Percentiles rank a stretch among this genome's conserved stretches.
Evolutionary conservation across 2,888 invertebrate species (phyloP).

Genomic region (Caenorhabditis afra): DNA sequence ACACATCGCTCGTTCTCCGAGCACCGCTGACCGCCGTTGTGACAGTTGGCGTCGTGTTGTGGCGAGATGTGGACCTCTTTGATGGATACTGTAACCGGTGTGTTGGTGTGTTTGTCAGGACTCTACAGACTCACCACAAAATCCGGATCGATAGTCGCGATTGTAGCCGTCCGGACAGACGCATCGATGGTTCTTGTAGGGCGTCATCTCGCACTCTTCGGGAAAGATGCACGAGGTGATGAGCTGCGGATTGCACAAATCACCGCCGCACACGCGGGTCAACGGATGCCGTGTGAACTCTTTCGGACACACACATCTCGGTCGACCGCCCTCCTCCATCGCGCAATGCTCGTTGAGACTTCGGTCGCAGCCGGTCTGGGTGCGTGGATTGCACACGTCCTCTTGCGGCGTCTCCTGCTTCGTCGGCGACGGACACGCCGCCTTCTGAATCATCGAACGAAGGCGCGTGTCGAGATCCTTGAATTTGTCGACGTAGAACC

Average conservation of each 20-base stretch:
- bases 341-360: slow-evolving; percentile 77
- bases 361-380: slow-evolving; percentile 80
- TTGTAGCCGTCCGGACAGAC: slow-evolving; percentile 76
- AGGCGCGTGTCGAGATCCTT: slow-evolving; percentile 80
- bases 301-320: slow-evolving; percentile 76
- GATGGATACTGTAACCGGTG: slow-evolving; percentile 70
- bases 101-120: too few species aligned
- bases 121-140: slow-evolving; percentile 76
- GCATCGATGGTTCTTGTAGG: slow-evolving; percentile 79
- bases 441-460: slow-evolving; percentile 80
- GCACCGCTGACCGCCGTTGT: slow-evolving; percentile 70
- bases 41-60: slow-evolving; percentile 71
- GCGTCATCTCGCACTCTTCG: slow-evolving; percentile 75
- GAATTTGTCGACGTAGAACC: slow-evolving; percentile 81
- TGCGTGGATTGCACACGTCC: slow-evolving; percentile 75
- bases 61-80: slow-evolving; percentile 68
- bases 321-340: slow-evolving; percentile 54
- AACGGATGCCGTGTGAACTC: slow-evolving; percentile 79
- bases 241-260: slow-evolving; percentile 79
- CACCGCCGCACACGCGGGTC: slow-evolving; percentile 79
- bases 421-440: slow-evolving; percentile 75
- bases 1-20: slow-evolving; percentile 70
- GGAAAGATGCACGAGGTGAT: slow-evolving; percentile 77
- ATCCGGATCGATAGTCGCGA: slow-evolving; percentile 75
- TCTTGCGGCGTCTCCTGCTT: slow-evolving; percentile 58